phyloP scores from a whole-genome alignment of 1,140 invertebrate genomes.

The Scaptomyza graminum region DNA sequence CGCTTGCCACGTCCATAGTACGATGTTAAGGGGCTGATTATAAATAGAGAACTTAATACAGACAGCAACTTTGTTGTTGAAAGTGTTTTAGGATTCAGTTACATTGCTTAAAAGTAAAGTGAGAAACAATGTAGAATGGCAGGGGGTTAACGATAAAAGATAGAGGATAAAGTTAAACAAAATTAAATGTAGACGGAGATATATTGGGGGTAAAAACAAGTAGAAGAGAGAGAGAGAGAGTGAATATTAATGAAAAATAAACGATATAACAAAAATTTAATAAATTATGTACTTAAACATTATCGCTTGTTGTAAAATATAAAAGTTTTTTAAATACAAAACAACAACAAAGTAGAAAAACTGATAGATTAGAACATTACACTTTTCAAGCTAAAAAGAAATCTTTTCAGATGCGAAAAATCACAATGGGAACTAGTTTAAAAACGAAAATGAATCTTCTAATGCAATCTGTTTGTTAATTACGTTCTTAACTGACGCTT shows the following conservation, averaged over 20 bases:
- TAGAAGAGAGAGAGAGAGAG: neutral
- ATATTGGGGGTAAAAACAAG: neutral
- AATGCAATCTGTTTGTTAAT: neutral
- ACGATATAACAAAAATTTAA: neutral
- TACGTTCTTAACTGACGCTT: conserved; percentile 1
- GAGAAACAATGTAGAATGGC: neutral
- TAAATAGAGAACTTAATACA: conserved; percentile 29
- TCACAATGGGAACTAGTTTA: neutral
- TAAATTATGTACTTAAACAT: neutral
- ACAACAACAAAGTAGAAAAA: neutral
- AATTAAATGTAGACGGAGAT: neutral
- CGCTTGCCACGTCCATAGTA: conserved; percentile 80
- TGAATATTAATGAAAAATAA: neutral
- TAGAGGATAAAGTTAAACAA: neutral
- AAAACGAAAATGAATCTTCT: neutral
- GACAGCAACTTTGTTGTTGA: conserved; percentile 2
- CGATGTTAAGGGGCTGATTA: conserved; percentile 74
- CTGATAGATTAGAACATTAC: no score
- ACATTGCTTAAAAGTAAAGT: neutral
- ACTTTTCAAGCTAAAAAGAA: no score
- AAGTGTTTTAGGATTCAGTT: neutral
- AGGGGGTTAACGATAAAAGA: neutral
- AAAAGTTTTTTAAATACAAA: no score
- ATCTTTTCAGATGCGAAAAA: no score
- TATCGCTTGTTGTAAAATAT: no score